Percentiles rank a stretch among this genome's conserved stretches.
These are phyloP conservation scores for Heterochromis multidens DNA, from an alignment of 2,113 vertebrate species.

Conservation along the genomic window DNA sequence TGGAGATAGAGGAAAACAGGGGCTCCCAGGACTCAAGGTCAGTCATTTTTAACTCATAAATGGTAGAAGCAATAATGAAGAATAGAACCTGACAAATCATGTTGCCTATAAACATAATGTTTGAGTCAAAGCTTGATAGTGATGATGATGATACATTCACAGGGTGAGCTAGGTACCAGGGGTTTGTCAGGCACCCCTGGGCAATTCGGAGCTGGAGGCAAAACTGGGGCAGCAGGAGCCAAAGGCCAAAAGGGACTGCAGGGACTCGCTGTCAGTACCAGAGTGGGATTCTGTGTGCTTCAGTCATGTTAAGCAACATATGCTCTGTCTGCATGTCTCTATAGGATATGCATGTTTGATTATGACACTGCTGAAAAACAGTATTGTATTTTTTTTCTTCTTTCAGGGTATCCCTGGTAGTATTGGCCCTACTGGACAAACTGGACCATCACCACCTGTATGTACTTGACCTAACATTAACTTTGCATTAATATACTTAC, in stretches of 20 bases:
- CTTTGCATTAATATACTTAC: not conserved
- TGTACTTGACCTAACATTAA: not conserved
- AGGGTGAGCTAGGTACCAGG: constrained; percentile 67
- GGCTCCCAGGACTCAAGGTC: constrained; percentile 69
- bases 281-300: not conserved
- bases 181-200: constrained; percentile 60
- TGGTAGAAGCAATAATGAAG: not conserved
- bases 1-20: constrained; percentile 65
- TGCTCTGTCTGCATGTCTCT: not conserved
- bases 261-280: constrained; percentile 61
- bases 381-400: not conserved
- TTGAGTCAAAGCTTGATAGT: not conserved
- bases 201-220: constrained; percentile 67
- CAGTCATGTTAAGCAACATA: not conserved
- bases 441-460: constrained; percentile 61
- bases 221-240: constrained; percentile 54
- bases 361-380: not conserved
- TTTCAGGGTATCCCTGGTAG: constrained; percentile 67
- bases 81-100: not conserved
- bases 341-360: not conserved
- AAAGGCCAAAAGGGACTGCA: constrained; percentile 65
- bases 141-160: not conserved
- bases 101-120: not conserved
- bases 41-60: not conserved
- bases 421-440: constrained; percentile 50